These are phyloP conservation scores for Pterostichus madidus DNA, from an alignment of 2,888 invertebrate species.

Conservation along the genomic window DNA sequence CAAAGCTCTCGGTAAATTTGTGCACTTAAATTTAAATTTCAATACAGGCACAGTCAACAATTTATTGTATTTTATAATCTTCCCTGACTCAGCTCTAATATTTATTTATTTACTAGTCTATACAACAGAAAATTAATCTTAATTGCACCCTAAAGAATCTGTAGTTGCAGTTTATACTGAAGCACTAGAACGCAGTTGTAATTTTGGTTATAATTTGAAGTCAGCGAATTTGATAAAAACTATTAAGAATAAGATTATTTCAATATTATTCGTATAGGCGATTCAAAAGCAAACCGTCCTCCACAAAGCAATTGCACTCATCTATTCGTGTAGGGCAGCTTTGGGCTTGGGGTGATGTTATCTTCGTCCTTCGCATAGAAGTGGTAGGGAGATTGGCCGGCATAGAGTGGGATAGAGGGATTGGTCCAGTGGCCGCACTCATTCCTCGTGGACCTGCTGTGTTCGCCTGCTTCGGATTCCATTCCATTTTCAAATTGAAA, in stretches of 20 bases:
- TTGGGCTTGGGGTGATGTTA: slow-evolving; percentile 72
- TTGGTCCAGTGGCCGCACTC: slow-evolving; percentile 11
- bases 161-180: too few species aligned
- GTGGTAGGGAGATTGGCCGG: slow-evolving; percentile 47
- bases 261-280: slow-evolving; percentile 1
- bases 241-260: slow-evolving; percentile 5
- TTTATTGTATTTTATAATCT: too few species aligned
- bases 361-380: slow-evolving; percentile 70
- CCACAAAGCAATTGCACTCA: slow-evolving; percentile 52
- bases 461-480: slow-evolving; percentile 69
- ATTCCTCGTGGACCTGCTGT: slow-evolving; percentile 32
- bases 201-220: too few species aligned
- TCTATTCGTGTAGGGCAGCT: slow-evolving; percentile 5
- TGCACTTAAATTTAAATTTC: neutral
- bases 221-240: too few species aligned
- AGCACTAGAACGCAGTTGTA: too few species aligned
- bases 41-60: neutral
- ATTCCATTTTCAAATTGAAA: slow-evolving; percentile 75
- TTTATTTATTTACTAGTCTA: too few species aligned
- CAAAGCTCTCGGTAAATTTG: slow-evolving; percentile 3
- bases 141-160: too few species aligned
- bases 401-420: slow-evolving; percentile 25
- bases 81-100: too few species aligned
- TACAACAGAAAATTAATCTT: too few species aligned
- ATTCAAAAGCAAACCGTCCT: neutral